These are phyloP conservation scores for Caenorhabditis afra DNA, from an alignment of 2,888 invertebrate genomes.

Conservation along the genomic window DNA sequence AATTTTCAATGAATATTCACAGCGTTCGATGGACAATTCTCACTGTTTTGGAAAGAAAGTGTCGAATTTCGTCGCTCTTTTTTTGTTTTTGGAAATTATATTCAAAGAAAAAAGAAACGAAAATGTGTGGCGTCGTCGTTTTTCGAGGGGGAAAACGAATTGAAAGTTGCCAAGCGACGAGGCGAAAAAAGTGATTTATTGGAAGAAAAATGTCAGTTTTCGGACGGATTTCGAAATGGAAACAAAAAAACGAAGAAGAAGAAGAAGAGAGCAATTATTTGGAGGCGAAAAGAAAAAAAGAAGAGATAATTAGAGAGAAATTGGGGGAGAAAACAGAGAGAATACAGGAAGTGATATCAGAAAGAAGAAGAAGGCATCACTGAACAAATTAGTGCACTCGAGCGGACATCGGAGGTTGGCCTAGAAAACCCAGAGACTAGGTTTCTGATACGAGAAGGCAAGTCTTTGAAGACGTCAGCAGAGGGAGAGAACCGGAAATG, in stretches of 20 bases:
- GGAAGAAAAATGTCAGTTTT: background rate
- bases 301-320: slow-evolving; percentile 20
- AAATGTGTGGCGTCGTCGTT: background rate
- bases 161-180: background rate
- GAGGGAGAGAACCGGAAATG: background rate
- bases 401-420: too few relatives aligned
- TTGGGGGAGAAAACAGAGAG: background rate
- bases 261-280: slow-evolving; percentile 8
- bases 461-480: background rate
- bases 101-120: background rate
- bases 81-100: background rate
- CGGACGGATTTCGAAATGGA: background rate
- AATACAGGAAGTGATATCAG: slow-evolving; percentile 1
- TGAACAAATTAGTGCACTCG: too few relatives aligned
- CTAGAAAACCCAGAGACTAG: slow-evolving; percentile 4
- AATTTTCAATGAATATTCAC: slow-evolving; percentile 33
- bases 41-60: slow-evolving; percentile 15
- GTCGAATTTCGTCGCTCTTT: background rate
- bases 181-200: background rate
- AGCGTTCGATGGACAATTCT: background rate
- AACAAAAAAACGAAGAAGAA: background rate
- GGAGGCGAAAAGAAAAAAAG: slow-evolving; percentile 3
- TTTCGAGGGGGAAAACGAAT: background rate
- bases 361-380: slow-evolving; percentile 15
- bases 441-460: background rate